phyloP scores from a whole-genome alignment of 1,140 invertebrate species.

The Polypedilum pembai region DNA sequence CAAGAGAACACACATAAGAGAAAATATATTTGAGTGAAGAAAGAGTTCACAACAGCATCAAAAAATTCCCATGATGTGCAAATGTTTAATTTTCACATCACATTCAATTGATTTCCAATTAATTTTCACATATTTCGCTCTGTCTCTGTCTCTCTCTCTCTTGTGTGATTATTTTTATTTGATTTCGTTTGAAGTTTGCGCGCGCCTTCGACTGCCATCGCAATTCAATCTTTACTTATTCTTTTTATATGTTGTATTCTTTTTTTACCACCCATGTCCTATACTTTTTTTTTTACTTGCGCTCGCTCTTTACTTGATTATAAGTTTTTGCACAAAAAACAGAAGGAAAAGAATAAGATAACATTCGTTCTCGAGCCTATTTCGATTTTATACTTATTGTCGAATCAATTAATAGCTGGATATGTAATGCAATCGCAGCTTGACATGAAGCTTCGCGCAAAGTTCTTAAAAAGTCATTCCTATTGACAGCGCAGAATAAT shows the following conservation, averaged over 20 bases:
- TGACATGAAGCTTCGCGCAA: not conserved
- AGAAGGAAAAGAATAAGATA: not conserved
- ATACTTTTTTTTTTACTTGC: no score
- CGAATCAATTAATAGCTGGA: slow-evolving; percentile 21
- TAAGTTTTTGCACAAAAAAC: not conserved
- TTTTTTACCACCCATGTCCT: slow-evolving; percentile 4
- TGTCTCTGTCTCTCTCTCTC: not conserved
- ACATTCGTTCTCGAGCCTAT: not conserved
- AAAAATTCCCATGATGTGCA: slow-evolving; percentile 21
- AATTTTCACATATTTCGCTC: slow-evolving; percentile 25
- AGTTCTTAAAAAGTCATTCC: not conserved
- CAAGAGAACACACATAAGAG: not conserved
- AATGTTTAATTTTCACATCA: slow-evolving; percentile 28
- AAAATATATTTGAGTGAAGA: not conserved
- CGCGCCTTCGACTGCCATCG: slow-evolving; percentile 11
- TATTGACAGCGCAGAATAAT: not conserved
- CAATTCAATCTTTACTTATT: not conserved
- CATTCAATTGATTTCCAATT: slow-evolving; percentile 28
- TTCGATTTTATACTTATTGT: not conserved
- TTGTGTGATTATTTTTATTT: not conserved
- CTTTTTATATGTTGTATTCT: slow-evolving; percentile 9
- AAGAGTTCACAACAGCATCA: not conserved
- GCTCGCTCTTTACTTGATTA: not conserved
- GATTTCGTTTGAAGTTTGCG: slow-evolving; percentile 15
- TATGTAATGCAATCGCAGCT: not conserved